phyloP scores from a whole-genome alignment of 2,888 invertebrate genomes.

The Philereme transversata region DNA sequence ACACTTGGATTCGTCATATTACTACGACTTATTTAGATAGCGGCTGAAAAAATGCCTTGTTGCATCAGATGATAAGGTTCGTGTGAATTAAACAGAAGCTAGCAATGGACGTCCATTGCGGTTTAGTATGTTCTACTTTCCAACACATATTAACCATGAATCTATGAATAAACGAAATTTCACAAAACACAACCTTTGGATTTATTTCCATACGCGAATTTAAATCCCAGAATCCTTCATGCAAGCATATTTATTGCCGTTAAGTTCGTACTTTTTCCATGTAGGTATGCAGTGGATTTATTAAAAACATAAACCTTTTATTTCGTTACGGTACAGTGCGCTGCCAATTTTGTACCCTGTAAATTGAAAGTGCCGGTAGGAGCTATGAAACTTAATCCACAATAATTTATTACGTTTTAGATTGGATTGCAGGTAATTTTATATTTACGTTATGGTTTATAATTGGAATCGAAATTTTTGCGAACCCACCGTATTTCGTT shows the following conservation, averaged over 20 bases:
- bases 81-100: too few relatives aligned
- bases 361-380: slow-evolving; percentile 46
- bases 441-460: background rate
- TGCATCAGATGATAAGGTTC: too few relatives aligned
- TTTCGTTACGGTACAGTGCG: slow-evolving; percentile 45
- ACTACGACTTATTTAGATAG: too few relatives aligned
- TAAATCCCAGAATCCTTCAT: background rate
- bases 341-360: slow-evolving; percentile 49
- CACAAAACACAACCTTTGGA: too few relatives aligned
- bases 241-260: slow-evolving; percentile 14
- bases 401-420: slow-evolving; percentile 46
- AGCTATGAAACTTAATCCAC: slow-evolving; percentile 47
- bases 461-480: background rate
- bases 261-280: slow-evolving; percentile 14
- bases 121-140: too few relatives aligned
- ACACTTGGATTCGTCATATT: too few relatives aligned
- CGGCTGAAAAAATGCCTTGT: too few relatives aligned
- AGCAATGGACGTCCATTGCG: too few relatives aligned
- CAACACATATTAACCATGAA: too few relatives aligned
- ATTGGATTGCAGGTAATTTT: slow-evolving; percentile 23
- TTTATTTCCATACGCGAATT: too few relatives aligned
- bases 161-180: too few relatives aligned
- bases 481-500: too few relatives aligned
- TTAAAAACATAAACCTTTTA: slow-evolving; percentile 46
- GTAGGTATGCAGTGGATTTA: slow-evolving; percentile 34